Conservation (phyloP, 2,888 invertebrate species). For the Drosophila rubida region DNA sequence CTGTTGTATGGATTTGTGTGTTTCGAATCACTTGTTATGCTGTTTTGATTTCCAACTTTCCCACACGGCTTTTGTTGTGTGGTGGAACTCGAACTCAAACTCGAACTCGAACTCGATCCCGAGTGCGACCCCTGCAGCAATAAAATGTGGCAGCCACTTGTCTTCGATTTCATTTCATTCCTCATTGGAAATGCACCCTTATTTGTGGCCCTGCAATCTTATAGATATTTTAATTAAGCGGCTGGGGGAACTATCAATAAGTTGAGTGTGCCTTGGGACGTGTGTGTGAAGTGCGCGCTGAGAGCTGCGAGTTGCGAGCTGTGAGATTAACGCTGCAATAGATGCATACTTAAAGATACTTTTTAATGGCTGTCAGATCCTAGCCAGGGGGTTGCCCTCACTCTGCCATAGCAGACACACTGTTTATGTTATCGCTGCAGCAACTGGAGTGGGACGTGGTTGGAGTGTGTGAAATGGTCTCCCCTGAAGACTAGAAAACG, state of each 20-base stretch:
- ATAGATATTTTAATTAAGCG: slow-evolving; percentile 75
- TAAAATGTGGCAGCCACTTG: slow-evolving; percentile 71
- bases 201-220: slow-evolving; percentile 44
- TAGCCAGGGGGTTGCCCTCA: slow-evolving; percentile 32
- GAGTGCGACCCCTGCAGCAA: slow-evolving; percentile 46
- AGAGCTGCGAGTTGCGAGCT: slow-evolving; percentile 6
- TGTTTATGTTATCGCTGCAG: slow-evolving; percentile 51
- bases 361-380: slow-evolving; percentile 30
- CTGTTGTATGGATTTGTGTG: slow-evolving; percentile 47
- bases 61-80: slow-evolving; percentile 63
- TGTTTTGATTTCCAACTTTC: slow-evolving; percentile 75
- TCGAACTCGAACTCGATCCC: slow-evolving; percentile 16
- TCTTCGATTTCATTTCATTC: slow-evolving; percentile 58
- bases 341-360: slow-evolving; percentile 30
- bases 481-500: slow-evolving; percentile 46
- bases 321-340: slow-evolving; percentile 27
- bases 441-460: slow-evolving; percentile 47
- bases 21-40: slow-evolving; percentile 69
- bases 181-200: slow-evolving; percentile 55
- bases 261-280: slow-evolving; percentile 45
- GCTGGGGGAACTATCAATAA: slow-evolving; percentile 32
- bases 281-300: slow-evolving; percentile 63
- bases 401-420: background rate
- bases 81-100: slow-evolving; percentile 42
- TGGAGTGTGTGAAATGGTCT: slow-evolving; percentile 33